Conservation (phyloP, 1,140 invertebrate species). For the Ceratina calcarata region DNA sequence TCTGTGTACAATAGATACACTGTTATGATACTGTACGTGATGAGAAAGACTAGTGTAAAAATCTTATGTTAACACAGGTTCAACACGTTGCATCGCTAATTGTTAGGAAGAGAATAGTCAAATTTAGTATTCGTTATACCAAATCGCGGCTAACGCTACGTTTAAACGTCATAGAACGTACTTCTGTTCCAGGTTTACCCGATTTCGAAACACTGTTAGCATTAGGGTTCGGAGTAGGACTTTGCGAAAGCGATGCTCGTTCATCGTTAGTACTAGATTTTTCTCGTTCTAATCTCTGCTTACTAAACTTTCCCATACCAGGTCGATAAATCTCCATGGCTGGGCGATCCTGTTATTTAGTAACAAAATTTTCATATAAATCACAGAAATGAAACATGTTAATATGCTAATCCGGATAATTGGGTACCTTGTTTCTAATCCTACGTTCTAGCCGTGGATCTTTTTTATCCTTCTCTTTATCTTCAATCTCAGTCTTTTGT, state of each 20-base stretch:
- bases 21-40: conserved; percentile 20
- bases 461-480: conserved; percentile 79
- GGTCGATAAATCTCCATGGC: conserved; percentile 87
- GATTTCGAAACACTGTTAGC: conserved; percentile 57
- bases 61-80: conserved; percentile 49
- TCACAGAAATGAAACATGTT: background rate
- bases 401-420: conserved; percentile 14
- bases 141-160: conserved; percentile 77
- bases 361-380: background rate
- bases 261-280: conserved; percentile 78
- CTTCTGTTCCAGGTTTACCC: conserved; percentile 71
- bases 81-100: conserved; percentile 16
- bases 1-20: conserved; percentile 40
- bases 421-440: conserved; percentile 85
- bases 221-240: conserved; percentile 71
- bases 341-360: conserved; percentile 83
- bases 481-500: conserved; percentile 79
- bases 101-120: conserved; percentile 11
- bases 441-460: conserved; percentile 83
- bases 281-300: conserved; percentile 84
- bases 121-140: conserved; percentile 51
- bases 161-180: conserved; percentile 79
- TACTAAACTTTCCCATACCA: conserved; percentile 87
- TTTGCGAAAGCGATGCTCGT: conserved; percentile 74
- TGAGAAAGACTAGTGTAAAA: conserved; percentile 49